Evolutionary conservation across 2,888 invertebrate genomes (phyloP), one percentile per base, ranked within the genome.

Genomic region (Panopea generosa): DNA sequence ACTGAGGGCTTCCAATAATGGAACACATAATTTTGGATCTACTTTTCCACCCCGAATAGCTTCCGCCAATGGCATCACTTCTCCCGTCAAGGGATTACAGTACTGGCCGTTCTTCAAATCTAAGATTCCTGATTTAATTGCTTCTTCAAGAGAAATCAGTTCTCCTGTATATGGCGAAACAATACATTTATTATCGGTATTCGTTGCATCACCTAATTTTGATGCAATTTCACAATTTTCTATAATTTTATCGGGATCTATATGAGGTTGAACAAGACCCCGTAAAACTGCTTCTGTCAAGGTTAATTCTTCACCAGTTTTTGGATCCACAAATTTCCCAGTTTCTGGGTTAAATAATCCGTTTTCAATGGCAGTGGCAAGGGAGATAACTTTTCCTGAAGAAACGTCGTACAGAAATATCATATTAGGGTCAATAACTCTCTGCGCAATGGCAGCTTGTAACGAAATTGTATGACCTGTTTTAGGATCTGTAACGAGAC

Each of bases 261-360:
- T 85, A 66, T 84, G 69, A 22, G 83, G 63, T 40, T 98, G 97
- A 62, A 99, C 94, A 83, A 98, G 95, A 82, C 97, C 95, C 93
- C 96, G 95, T 83, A 96, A 95, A 84, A 98, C 97, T 2, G 98
- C 98, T 93, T 99, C 97, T 83, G 96, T 96, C 62, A 99, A 96
- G 22, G 97, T 97, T 89, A 99, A 94, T 81, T 96, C 95, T 91
- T 97, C 96, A 81, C 96, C 97, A 0, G 97, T 97, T 87, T 95
- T 95, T 24, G 97, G 78, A 56, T 88, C 87, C 40, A 86, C 79
- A 60, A 89, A 84, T 69, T 84, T 85, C 18, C 89, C 90, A 11
- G 87, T 86, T 29, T 86, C 83, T 16, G 86, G 83, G 71, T 90
- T 86, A 63, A 87, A 88, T 14, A 87, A 82, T 2, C 89, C 90